Evolutionary conservation across 2,113 vertebrate genomes (phyloP), one percentile per base, ranked within the genome.

Genomic region (Rallus limicola): DNA sequence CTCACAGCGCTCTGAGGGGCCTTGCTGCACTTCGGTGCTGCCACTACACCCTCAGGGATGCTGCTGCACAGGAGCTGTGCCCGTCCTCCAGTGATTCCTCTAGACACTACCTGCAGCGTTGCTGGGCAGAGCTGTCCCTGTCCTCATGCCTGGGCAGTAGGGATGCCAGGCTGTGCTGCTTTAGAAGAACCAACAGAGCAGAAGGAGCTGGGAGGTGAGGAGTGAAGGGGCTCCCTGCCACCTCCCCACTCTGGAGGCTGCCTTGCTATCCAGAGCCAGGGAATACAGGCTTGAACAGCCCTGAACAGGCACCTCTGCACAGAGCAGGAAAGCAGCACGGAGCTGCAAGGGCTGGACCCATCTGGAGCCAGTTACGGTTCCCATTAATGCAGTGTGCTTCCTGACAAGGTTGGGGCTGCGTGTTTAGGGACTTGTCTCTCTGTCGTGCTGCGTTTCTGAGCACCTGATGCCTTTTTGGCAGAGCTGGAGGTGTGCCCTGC

Each of bases 391-490:
- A 2, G 1, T 3, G 46, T 62, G 71, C n/a, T n/a, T 40, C 24
- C 56, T 42, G 56, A 13, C 20, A 19, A 2, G 3, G 1, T 2
- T 15, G 33, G 33, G 44, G 11, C 62, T 75, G 59, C 1, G 0
- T 11, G 5, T 23, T 4, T 11, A 10, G 62, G 12, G 40, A 14
- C 12, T 26, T 31, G 23, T 14, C 16, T 24, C 26, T 68, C 53
- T 16, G 48, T 24, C 0, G 0, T 14, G n/a, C 55, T n/a, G 28
- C 1, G 3, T 31, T 53, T 33, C 48, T 3, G 17, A 28, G n/a
- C 2, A 5, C 36, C 23, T 71, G 8, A 3, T 0, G 5, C 28
- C 28, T 12, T 48, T 24, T 16, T 0, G 18, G 58, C 67, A 63
- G 38, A 36, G 48, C 40, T 8, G 19, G 48, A 71, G 38, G 28